Conservation (phyloP, 2,113 vertebrate genomes). For the Verasper variegatus region DNA sequence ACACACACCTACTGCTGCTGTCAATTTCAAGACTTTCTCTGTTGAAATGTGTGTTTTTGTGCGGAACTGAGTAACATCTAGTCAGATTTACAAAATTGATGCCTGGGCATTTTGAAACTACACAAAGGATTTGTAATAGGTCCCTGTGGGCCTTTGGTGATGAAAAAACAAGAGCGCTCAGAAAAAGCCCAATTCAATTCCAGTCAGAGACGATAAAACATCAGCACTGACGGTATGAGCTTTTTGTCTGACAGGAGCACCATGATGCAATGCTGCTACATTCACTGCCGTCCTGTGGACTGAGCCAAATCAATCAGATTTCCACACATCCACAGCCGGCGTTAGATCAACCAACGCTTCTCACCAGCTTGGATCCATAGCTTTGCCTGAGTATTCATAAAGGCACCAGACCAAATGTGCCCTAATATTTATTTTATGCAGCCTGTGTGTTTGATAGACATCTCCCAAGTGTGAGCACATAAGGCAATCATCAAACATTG, state of each 20-base stretch:
- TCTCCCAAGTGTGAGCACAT: conserved; percentile 5
- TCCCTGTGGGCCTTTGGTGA: conserved; percentile 46
- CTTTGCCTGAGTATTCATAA: conserved; percentile 44
- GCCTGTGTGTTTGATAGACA: conserved; percentile 26
- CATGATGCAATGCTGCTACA: conserved; percentile 43
- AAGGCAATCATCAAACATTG: conserved; percentile 43
- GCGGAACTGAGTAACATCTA: conserved; percentile 37
- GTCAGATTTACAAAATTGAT: conserved; percentile 58
- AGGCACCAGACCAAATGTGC: conserved; percentile 29
- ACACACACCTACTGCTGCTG: conserved; percentile 45
- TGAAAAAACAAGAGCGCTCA: conserved; percentile 25
- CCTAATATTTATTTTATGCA: conserved; percentile 46
- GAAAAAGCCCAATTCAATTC: conserved; percentile 43
- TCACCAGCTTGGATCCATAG: conserved; percentile 29
- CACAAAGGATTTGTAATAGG: conserved; percentile 50
- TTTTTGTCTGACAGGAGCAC: conserved; percentile 45
- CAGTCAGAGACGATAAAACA: conserved; percentile 48
- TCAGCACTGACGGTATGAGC: conserved; percentile 24
- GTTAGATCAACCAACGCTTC: conserved; percentile 33
- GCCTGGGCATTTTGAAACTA: conserved; percentile 52
- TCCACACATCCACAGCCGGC: conserved; percentile 18
- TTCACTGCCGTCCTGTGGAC: conserved; percentile 25
- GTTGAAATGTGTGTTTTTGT: conserved; percentile 40
- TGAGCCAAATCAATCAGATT: conserved; percentile 44
- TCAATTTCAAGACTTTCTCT: conserved; percentile 36